Evolutionary conservation across 2,113 vertebrate species (phyloP).

Genomic region (Cygnus buccinator): DNA sequence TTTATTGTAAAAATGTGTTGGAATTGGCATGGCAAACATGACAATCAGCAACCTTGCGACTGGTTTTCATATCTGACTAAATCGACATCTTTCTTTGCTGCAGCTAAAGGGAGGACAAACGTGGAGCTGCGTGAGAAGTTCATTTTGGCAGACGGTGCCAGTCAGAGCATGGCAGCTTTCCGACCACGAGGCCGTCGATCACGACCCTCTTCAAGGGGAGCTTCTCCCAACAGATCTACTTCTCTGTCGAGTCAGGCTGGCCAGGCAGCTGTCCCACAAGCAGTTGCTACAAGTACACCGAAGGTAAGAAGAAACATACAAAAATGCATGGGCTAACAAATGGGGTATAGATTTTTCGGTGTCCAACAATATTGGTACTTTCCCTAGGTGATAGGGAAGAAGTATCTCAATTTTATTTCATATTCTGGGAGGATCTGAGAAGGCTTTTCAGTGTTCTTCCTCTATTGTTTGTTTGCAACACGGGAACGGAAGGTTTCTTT

Average conservation of each 20-base stretch:
- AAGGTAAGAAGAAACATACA: slow-evolving; percentile 80
- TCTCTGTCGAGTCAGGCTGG: slow-evolving; percentile 89
- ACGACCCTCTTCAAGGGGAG: slow-evolving; percentile 91
- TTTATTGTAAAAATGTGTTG: slow-evolving; percentile 74
- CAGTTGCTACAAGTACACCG: slow-evolving; percentile 77
- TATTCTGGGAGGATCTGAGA: background rate
- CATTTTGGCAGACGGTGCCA: slow-evolving; percentile 93
- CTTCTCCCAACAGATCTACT: slow-evolving; percentile 93
- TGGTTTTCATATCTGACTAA: background rate
- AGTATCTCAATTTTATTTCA: background rate
- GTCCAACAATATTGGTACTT: background rate
- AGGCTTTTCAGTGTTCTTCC: background rate
- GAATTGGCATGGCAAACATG: slow-evolving; percentile 75
- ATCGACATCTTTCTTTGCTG: slow-evolving; percentile 2
- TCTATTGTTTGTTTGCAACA: background rate
- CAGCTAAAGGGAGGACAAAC: slow-evolving; percentile 97
- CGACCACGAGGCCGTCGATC: slow-evolving; percentile 92
- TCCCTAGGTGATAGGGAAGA: background rate
- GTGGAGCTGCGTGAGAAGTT: slow-evolving; percentile 97
- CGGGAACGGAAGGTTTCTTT: background rate
- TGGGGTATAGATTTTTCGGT: background rate
- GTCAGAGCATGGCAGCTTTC: slow-evolving; percentile 95
- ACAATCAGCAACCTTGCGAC: background rate
- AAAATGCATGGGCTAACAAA: background rate
- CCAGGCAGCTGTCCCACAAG: slow-evolving; percentile 76